A percentile compares a stretch with the other conserved stretches of the same genome.
Conservation (phyloP, 1,140 invertebrate genomes). For the Apis florea region DNA sequence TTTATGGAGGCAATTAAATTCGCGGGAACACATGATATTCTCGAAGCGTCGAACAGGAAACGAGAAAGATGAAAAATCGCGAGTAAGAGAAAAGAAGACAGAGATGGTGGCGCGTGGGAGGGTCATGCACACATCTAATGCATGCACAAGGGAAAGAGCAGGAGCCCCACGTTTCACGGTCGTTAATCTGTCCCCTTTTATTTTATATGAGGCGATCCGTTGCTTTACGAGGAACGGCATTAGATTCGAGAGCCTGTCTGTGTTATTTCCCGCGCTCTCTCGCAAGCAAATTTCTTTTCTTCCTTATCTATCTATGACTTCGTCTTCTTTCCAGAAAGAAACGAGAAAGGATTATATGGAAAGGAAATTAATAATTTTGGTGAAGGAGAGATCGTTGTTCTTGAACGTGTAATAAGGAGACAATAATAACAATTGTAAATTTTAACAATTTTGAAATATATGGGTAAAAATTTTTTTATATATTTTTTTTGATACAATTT, state of each 20-base stretch:
- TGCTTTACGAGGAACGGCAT: conserved; percentile 61
- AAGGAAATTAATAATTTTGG: too few relatives aligned
- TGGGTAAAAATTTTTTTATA: too few relatives aligned
- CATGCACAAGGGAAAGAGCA: conserved; percentile 30
- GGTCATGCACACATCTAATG: conserved; percentile 46
- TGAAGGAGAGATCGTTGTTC: too few relatives aligned
- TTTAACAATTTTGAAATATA: too few relatives aligned
- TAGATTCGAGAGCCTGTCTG: conserved; percentile 47
- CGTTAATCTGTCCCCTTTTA: conserved; percentile 69
- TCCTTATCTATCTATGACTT: neutral
- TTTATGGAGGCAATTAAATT: conserved; percentile 76
- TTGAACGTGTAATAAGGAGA: too few relatives aligned
- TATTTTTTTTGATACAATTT: too few relatives aligned
- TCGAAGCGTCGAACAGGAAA: conserved; percentile 38
- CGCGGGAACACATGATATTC: conserved; percentile 66
- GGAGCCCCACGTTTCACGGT: conserved; percentile 34
- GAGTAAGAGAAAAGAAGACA: neutral
- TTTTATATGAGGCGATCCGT: conserved; percentile 67
- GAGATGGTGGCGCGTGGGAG: conserved; percentile 54
- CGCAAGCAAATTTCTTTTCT: neutral
- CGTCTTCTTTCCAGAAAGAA: neutral
- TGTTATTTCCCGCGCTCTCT: conserved; percentile 53
- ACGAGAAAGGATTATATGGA: neutral
- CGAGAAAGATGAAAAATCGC: neutral
- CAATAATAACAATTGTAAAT: too few relatives aligned